Evolutionary conservation across 1,140 invertebrate species (phyloP), one percentile per base, ranked within the genome.

Genomic region (Drosophila grimshawi): DNA sequence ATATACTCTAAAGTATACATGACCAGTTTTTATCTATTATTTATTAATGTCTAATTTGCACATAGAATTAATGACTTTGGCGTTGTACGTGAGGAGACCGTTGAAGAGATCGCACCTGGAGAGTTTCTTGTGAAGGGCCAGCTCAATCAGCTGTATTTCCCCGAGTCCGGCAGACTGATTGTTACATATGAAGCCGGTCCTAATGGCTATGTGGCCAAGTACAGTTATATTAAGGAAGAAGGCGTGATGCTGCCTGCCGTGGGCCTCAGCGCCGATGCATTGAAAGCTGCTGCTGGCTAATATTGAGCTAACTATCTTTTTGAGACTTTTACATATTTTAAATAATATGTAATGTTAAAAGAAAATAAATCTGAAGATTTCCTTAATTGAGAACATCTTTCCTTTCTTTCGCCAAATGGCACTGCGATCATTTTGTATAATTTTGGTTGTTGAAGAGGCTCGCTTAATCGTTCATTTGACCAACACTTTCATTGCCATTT

Each of bases 401-500:
- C 39, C 39, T 43, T 43, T 63, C 5, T 11, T 10, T 32, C 46
- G 6, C n/a, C 65, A 60, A 55, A 32, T 51, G 55, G 55, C 35
- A 35, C 45, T 57, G 43, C 7, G 19, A 35, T 19, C 5, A 66
- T 72, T 72, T 52, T 53, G 11, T 46, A 45, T 67, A 46, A 67
- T 60, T 53, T 19, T 10, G 53, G 59, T 64, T 59, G 35, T 11
- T 65, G 64, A 53, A 62, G 56, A 66, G 49, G 35, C n/a, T 33
- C 32, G 60, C 55, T 64, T 78, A 52, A 70, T 77, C 41, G 64
- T 30, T 62, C 59, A 78, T 53, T 59, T 55, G 55, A 71, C 55
- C 76, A 67, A 57, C 46, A 83, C 66, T 80, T 85, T 80, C 81
- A 76, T 65, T 53, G 19, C 52, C 30, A 63, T 81, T 81, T 81